Percentiles rank a stretch among this genome's conserved stretches.
Conservation (phyloP, 2,113 vertebrate genomes). For the Puntigrus tetrazona region DNA sequence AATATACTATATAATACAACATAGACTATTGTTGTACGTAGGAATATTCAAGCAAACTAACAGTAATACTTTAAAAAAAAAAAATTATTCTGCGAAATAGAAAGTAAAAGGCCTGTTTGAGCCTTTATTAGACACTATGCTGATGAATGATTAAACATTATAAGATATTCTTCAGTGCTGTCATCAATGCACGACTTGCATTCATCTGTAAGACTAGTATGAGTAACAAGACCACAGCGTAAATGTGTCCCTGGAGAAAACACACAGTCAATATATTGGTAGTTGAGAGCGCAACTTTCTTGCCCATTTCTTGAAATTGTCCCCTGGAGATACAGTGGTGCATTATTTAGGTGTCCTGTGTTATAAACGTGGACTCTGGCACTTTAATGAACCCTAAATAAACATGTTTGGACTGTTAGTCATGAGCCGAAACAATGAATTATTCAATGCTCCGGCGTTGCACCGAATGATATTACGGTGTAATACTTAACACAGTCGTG, state of each 20-base stretch:
- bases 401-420: constrained; percentile 19
- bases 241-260: constrained; percentile 29
- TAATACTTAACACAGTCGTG: background rate
- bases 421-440: background rate
- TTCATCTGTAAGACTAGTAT: background rate
- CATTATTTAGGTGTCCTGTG: constrained; percentile 36
- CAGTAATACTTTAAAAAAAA: background rate
- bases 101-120: background rate
- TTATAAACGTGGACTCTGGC: background rate
- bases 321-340: constrained; percentile 19
- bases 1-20: too few species aligned
- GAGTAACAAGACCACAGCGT: background rate
- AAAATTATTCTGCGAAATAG: background rate
- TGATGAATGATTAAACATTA: background rate
- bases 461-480: background rate
- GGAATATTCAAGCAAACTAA: background rate
- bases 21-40: background rate
- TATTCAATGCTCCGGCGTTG: background rate
- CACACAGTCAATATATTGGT: background rate
- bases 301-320: background rate
- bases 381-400: background rate
- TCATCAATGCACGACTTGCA: background rate
- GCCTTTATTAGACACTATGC: background rate
- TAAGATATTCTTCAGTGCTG: background rate
- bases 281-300: background rate